These are phyloP conservation scores for Parotocinclus haroldoi DNA, from an alignment of 2,797 vertebrate species.

Conservation along the genomic window DNA sequence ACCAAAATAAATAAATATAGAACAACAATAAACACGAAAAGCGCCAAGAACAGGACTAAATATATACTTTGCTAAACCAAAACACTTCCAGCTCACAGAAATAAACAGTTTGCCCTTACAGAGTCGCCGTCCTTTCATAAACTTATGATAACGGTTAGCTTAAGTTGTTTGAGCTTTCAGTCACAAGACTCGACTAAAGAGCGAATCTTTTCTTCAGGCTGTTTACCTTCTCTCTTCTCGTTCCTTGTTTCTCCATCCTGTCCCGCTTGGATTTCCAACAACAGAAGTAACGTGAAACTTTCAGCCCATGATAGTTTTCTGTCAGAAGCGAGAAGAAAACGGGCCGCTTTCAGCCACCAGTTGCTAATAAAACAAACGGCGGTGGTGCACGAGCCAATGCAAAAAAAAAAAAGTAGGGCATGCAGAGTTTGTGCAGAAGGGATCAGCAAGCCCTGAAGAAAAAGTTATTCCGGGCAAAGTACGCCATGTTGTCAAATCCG, in stretches of 20 bases:
- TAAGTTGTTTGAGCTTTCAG: conserved; percentile 2
- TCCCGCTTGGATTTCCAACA: conserved; percentile 55
- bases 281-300: conserved; percentile 56
- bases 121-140: neutral
- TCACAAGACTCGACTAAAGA: conserved; percentile 19
- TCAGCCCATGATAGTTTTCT: conserved; percentile 62
- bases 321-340: conserved; percentile 42
- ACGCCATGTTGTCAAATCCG: conserved; percentile 77
- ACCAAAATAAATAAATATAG: too few relatives aligned
- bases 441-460: neutral
- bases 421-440: conserved; percentile 13
- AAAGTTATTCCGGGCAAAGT: conserved; percentile 56
- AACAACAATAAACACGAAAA: too few relatives aligned
- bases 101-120: neutral
- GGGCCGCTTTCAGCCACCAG: neutral
- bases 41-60: neutral
- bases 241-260: conserved; percentile 73
- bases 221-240: conserved; percentile 72
- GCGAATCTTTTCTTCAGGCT: conserved; percentile 14
- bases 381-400: neutral
- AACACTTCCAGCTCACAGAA: neutral
- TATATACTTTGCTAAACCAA: neutral
- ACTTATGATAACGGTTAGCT: neutral
- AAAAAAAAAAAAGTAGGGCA: neutral
- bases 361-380: neutral